Base-by-base conservation (phyloP, 1,140 invertebrate genomes). In the Paralvinella palmiformis region DNA sequence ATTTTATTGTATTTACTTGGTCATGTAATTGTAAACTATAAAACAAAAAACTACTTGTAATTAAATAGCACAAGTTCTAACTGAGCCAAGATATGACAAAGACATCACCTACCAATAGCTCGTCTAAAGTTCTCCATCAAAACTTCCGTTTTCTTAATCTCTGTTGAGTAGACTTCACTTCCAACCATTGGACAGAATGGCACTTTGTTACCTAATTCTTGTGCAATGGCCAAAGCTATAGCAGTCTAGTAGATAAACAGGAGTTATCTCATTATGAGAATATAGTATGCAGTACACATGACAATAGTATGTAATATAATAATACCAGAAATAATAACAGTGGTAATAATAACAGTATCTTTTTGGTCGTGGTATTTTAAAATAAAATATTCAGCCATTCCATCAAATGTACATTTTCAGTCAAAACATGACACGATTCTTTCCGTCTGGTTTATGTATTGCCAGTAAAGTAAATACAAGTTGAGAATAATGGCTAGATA, bases 91-190 rank as follows among this genome's bases (percentile, higher is more conserved):
- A n/a, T n/a, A n/a, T n/a, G n/a, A n/a, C n/a, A 52, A 7, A 52
- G 31, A 7, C 13, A n/a, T 52, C 24, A 52, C 67, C 70, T 81
- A 41, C 96, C 96, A 79, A 99, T 99, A 2, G 97, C 96, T 65
- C 96, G 83, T 32, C 97, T 83, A 74, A 99, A 99, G 75, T 99
- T 98, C 78, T 99, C 97, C 96, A 99, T 99, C 0, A 99, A 80
- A 1, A 99, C 95, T 83, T 99, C 97, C 1, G 97, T 99, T 77
- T 99, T 99, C 79, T 99, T 99, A n/a, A 99, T 98, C 81, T 99
- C 97, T 17, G 93, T 91, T 71, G 95, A 98, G 79, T 92, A 99
- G 0, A 99, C 96, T 85, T 99, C 97, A 63, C 94, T 97, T 1
- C 95, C 97, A 44, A 99, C 97, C 96, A 99, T 99, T 0, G 96